Conservation (phyloP, 1,140 invertebrate species). For the Solenopsis invicta region DNA sequence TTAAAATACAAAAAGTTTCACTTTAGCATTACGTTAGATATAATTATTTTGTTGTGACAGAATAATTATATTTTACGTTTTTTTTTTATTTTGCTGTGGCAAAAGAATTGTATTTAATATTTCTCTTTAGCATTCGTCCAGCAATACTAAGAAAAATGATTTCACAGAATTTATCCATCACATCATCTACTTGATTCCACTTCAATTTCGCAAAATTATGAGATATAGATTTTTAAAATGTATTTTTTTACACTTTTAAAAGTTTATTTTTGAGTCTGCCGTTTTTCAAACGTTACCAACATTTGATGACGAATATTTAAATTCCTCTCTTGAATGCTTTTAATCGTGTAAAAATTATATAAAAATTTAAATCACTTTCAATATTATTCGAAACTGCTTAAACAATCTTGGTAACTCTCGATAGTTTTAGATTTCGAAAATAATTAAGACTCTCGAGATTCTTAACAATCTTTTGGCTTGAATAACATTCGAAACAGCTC, state of each 20-base stretch:
- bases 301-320: neutral
- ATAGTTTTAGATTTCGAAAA: neutral
- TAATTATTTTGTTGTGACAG: neutral
- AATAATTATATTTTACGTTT: neutral
- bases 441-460: neutral
- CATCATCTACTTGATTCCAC: neutral
- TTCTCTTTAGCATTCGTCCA: too few species aligned
- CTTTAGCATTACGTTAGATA: neutral
- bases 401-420: neutral
- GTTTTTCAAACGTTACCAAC: neutral
- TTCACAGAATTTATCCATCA: neutral
- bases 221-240: neutral
- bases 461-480: neutral
- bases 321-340: neutral
- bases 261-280: neutral
- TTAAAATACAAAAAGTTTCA: neutral
- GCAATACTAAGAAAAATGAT: neutral
- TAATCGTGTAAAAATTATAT: neutral
- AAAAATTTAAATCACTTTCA: neutral
- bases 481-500: constrained; percentile 6
- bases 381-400: neutral
- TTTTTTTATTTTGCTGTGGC: too few species aligned
- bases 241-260: neutral
- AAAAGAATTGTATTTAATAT: too few species aligned
- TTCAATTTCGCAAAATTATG: neutral